Evolutionary conservation across 2,113 vertebrate species (phyloP).

Genomic region (Sylvilagus bachmani): DNA sequence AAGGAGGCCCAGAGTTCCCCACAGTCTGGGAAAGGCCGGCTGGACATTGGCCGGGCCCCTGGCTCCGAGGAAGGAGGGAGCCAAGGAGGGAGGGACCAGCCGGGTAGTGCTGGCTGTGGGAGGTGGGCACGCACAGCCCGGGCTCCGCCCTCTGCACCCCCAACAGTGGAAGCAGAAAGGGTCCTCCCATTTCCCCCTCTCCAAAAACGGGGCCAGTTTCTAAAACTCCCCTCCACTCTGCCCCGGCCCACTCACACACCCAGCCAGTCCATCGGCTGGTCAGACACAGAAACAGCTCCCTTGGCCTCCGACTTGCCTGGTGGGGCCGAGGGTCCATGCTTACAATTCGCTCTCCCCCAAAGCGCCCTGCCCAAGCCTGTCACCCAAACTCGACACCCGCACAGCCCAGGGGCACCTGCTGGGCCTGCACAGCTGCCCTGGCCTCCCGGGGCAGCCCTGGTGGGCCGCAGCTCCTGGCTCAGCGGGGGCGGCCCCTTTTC

Average conservation of each 20-base stretch:
- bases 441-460: neutral
- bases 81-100: neutral
- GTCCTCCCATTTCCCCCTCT: neutral
- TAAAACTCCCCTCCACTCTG: neutral
- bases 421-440: accelerated
- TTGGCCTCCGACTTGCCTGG: neutral
- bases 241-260: neutral
- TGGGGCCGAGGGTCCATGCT: neutral
- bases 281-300: neutral
- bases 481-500: neutral
- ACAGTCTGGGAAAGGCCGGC: no score
- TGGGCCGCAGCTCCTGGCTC: accelerated
- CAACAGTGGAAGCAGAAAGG: neutral
- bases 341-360: neutral
- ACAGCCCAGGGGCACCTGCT: accelerated
- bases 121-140: neutral
- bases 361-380: neutral
- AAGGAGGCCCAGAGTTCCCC: no score
- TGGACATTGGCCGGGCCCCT: no score
- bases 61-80: neutral
- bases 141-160: accelerated
- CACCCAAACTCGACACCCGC: neutral
- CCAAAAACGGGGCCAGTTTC: neutral
- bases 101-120: neutral
- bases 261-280: neutral